Conservation (phyloP, 2,888 invertebrate genomes). For the Meteorus cinctellus region DNA sequence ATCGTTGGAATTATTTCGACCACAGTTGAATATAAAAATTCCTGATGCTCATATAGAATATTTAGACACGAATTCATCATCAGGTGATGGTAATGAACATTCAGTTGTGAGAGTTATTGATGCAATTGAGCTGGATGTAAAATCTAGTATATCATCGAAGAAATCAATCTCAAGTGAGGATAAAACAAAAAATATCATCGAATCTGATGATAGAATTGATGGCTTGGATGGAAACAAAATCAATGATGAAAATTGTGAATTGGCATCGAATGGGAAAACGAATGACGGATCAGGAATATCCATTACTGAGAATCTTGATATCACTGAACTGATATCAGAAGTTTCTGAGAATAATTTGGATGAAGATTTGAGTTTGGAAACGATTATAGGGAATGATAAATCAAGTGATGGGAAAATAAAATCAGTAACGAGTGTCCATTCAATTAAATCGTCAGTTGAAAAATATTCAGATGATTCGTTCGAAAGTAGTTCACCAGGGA, state of each 20-base stretch:
- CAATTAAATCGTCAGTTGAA: background rate
- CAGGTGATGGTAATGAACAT: slow-evolving; percentile 1
- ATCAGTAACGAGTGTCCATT: background rate
- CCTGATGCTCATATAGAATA: slow-evolving; percentile 51
- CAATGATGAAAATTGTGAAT: slow-evolving; percentile 24
- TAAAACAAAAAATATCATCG: background rate
- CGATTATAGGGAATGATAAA: slow-evolving; percentile 1
- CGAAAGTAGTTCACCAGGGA: slow-evolving; percentile 37
- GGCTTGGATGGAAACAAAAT: slow-evolving; percentile 26
- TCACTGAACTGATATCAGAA: slow-evolving; percentile 1
- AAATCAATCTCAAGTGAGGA: background rate
- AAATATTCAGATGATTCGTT: slow-evolving; percentile 50
- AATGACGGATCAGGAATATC: slow-evolving; percentile 20
- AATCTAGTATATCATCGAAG: background rate
- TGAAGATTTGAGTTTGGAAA: background rate
- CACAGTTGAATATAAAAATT: slow-evolving; percentile 54
- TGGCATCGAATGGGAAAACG: background rate
- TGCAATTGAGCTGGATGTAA: background rate
- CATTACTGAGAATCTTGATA: slow-evolving; percentile 39
- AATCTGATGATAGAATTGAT: background rate
- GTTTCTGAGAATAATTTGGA: background rate
- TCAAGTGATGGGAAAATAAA: slow-evolving; percentile 21
- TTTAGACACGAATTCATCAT: slow-evolving; percentile 42
- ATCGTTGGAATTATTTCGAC: slow-evolving; percentile 28
- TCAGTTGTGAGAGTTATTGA: slow-evolving; percentile 3